phyloP scores from a whole-genome alignment of 2,888 invertebrate species.

The Tethea ocularis region DNA sequence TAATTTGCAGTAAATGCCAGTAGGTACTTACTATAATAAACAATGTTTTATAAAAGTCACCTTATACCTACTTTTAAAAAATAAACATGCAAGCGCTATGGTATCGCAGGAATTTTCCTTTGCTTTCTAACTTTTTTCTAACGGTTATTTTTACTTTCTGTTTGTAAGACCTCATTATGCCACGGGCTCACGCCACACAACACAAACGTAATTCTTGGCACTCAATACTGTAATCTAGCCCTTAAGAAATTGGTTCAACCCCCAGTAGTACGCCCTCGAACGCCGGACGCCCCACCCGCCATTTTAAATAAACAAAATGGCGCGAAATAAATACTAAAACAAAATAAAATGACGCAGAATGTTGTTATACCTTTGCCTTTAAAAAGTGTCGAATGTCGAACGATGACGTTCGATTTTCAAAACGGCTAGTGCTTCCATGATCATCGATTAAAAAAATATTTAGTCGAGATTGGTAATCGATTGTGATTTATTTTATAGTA shows the following conservation, averaged over 20 bases:
- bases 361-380: neutral
- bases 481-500: slow-evolving; percentile 20
- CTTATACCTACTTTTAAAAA: neutral
- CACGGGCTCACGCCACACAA: slow-evolving; percentile 42
- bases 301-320: slow-evolving; percentile 48
- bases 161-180: slow-evolving; percentile 51
- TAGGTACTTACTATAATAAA: neutral
- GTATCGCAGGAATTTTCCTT: slow-evolving; percentile 4
- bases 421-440: slow-evolving; percentile 2
- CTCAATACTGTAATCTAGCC: slow-evolving; percentile 57
- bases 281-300: slow-evolving; percentile 61
- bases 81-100: neutral
- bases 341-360: slow-evolving; percentile 8
- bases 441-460: neutral
- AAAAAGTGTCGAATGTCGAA: neutral
- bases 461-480: slow-evolving; percentile 17
- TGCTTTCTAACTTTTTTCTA: neutral
- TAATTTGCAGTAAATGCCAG: neutral
- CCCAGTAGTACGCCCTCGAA: slow-evolving; percentile 62
- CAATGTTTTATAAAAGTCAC: neutral
- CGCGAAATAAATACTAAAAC: slow-evolving; percentile 51
- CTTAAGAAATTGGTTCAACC: slow-evolving; percentile 66
- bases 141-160: slow-evolving; percentile 34
- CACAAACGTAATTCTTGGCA: slow-evolving; percentile 61
- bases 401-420: neutral